Conservation (phyloP, 2,113 vertebrate genomes). For the Isurus oxyrinchus region DNA sequence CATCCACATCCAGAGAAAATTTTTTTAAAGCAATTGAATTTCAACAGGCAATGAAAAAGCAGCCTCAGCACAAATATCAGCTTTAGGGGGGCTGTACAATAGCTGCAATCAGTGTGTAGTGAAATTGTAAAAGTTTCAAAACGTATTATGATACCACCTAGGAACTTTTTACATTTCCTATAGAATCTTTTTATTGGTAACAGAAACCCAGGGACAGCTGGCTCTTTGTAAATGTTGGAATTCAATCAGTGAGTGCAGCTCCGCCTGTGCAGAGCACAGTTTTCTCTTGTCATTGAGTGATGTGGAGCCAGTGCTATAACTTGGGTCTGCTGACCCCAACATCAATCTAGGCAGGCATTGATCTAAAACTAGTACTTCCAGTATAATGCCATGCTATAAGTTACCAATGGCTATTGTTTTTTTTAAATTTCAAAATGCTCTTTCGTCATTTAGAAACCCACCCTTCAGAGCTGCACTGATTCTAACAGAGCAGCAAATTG, state of each 20-base stretch:
- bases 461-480: not conserved
- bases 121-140: conserved; percentile 16
- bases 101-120: not conserved
- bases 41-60: not conserved
- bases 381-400: not conserved
- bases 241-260: not conserved
- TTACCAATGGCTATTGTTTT: not conserved
- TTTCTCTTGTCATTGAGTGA: conserved; percentile 28
- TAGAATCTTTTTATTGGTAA: not conserved
- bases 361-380: not conserved
- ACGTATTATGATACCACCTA: not conserved
- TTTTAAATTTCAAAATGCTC: not conserved
- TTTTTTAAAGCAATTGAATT: not conserved
- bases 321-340: not conserved
- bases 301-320: conserved; percentile 9
- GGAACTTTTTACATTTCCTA: not conserved
- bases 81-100: not conserved
- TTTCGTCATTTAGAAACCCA: not conserved
- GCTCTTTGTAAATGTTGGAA: not conserved
- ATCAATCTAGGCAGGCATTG: conserved; percentile 11
- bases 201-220: conserved; percentile 2
- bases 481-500: conserved; percentile 16
- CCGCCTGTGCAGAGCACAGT: not conserved
- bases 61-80: not conserved
- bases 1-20: not conserved